Percentiles rank a stretch among this genome's conserved stretches.
Conservation (phyloP, 2,888 invertebrate genomes). For the Fragum sueziense region DNA sequence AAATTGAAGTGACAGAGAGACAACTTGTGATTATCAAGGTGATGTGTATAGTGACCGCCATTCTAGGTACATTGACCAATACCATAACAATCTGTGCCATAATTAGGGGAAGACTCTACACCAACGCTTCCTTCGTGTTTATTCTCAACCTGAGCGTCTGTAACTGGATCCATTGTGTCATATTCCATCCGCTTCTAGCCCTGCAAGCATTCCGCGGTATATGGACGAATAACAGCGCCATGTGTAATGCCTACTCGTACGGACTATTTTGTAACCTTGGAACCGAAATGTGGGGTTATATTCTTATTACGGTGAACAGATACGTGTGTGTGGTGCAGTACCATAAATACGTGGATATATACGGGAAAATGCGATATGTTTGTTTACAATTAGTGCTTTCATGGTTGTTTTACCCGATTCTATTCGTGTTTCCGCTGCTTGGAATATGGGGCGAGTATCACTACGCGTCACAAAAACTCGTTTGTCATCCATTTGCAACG, state of each 20-base stretch:
- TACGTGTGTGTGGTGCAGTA: conserved; percentile 64
- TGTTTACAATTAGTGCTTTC: conserved; percentile 48
- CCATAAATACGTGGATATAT: conserved; percentile 54
- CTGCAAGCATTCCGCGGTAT: conserved; percentile 49
- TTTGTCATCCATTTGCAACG: conserved; percentile 59
- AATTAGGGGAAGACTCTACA: conserved; percentile 52
- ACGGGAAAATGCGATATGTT: conserved; percentile 41
- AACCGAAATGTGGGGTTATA: conserved; percentile 62
- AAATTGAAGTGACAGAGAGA: conserved; percentile 12
- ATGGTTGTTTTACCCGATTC: conserved; percentile 61
- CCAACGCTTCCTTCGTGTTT: conserved; percentile 59
- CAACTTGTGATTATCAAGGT: conserved; percentile 43
- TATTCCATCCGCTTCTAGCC: conserved; percentile 54
- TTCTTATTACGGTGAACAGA: conserved; percentile 63
- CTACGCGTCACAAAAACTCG: conserved; percentile 60
- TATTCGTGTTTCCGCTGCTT: conserved; percentile 61
- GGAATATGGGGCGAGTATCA: conserved; percentile 60
- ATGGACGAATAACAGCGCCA: conserved; percentile 30
- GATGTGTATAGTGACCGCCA: conserved; percentile 45
- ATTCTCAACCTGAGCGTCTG: conserved; percentile 62
- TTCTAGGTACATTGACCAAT: conserved; percentile 60
- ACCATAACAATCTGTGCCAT: conserved; percentile 55
- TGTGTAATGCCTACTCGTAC: conserved; percentile 57
- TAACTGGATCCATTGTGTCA: conserved; percentile 56
- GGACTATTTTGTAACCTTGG: conserved; percentile 60